phyloP scores from a whole-genome alignment of 1,140 invertebrate species.

The Calephelis nemesis region DNA sequence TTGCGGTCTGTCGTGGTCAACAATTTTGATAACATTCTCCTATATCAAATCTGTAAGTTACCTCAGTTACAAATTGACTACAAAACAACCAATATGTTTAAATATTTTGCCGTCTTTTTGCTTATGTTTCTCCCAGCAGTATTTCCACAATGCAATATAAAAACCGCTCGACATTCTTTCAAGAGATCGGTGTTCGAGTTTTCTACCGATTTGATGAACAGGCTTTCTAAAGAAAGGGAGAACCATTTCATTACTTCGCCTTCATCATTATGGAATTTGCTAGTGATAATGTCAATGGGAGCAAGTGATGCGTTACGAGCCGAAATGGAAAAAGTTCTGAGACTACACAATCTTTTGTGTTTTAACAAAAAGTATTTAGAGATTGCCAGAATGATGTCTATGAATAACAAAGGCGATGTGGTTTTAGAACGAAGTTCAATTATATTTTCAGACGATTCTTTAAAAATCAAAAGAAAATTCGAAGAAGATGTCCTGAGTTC shows the following conservation, averaged over 20 bases:
- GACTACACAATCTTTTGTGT: slow-evolving; percentile 52
- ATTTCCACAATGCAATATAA: slow-evolving; percentile 43
- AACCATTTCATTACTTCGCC: slow-evolving; percentile 69
- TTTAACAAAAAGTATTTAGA: slow-evolving; percentile 58
- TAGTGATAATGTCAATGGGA: slow-evolving; percentile 68
- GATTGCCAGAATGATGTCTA: slow-evolving; percentile 26
- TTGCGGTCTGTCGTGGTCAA: too few species aligned
- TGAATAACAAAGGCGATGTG: slow-evolving; percentile 16
- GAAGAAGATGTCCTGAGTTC: slow-evolving; percentile 27
- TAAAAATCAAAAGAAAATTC: slow-evolving; percentile 37
- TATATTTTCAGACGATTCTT: slow-evolving; percentile 41
- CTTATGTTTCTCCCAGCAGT: slow-evolving; percentile 34
- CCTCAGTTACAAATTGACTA: background rate
- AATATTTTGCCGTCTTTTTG: slow-evolving; percentile 29
- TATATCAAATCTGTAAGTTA: background rate
- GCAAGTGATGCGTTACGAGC: slow-evolving; percentile 57
- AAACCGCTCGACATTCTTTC: slow-evolving; percentile 38
- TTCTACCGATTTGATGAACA: slow-evolving; percentile 41
- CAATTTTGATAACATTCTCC: too few species aligned
- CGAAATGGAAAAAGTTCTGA: slow-evolving; percentile 61
- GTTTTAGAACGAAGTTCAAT: slow-evolving; percentile 43
- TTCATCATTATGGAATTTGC: slow-evolving; percentile 71
- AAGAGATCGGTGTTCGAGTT: slow-evolving; percentile 57
- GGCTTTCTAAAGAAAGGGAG: slow-evolving; percentile 56
- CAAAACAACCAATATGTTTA: slow-evolving; percentile 38